Evolutionary conservation across 2,113 vertebrate genomes (phyloP), one percentile per base, ranked within the genome.

Genomic region (Hassar affinis): DNA sequence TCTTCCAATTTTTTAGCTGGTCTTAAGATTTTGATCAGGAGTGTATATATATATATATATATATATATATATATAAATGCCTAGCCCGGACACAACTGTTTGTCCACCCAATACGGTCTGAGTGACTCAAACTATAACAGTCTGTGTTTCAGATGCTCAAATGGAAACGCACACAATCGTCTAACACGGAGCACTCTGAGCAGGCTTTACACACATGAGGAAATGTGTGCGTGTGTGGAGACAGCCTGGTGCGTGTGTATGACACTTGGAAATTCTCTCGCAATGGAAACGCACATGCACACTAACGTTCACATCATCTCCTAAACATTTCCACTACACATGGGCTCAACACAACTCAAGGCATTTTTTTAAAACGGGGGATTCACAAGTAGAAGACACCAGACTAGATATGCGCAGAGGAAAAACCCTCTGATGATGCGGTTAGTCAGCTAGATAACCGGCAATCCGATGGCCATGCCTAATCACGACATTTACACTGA

Each of bases 221-320:
- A 15, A 27, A 69, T 35, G 62, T 35, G 30, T 8, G 62, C 2
- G 62, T 2, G 27, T 2, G 14, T 1, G 62, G 64, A 4, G 33
- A 22, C 0, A 30, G 12, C 9, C 3, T 14, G 11, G 12, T 62
- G 59, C 0, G 0, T 35, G 68, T 45, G 11, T 25, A 42, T n/a
- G 68, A 72, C 42, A 47, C 42, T 72, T 17, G 69, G 69, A 74
- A 74, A 74, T 49, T 74, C 45, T 49, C 38, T 69, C 38, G 22
- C 66, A 69, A 27, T 49, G 45, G 45, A 49, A 74, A 74, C 69
- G 27, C 20, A 38, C 66, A 69, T 42, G 38, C 61, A n/a, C n/a
- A n/a, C n/a, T n/a, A 30, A 11, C 18, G 14, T 35, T 22, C 20
- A 42, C 66, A 22, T 42, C 9, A 42, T 22, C 10, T 20, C 1